Evolutionary conservation across 2,888 invertebrate species (phyloP).

Genomic region (Baronia brevicornis): DNA sequence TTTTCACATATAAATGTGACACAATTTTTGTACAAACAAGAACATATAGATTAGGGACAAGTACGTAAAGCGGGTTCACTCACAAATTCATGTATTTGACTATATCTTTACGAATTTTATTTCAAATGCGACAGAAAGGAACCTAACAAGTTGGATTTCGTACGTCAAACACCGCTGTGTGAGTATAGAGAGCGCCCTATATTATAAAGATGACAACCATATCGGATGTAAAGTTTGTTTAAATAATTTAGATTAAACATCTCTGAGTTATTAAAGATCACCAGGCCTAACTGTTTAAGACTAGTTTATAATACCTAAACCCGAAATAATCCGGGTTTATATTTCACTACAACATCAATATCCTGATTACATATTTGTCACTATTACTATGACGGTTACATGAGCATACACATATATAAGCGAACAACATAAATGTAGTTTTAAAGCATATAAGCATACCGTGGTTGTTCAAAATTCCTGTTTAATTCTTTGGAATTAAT

Average conservation of each 20-base stretch:
- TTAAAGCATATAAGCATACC: conserved; percentile 35
- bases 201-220: no score
- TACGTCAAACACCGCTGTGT: no score
- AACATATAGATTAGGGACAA: no score
- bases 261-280: conserved; percentile 28
- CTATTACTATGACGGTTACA: conserved; percentile 52
- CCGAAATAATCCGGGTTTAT: conserved; percentile 42
- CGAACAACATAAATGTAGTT: conserved; percentile 34
- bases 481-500: conserved; percentile 45
- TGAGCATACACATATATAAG: conserved; percentile 35
- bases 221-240: no score
- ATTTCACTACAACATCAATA: conserved; percentile 51
- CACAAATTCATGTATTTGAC: no score
- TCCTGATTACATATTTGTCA: conserved; percentile 40
- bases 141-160: no score
- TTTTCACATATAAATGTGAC: no score
- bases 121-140: no score
- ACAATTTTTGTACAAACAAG: no score
- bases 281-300: conserved; percentile 40
- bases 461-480: conserved; percentile 67
- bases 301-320: conserved; percentile 56
- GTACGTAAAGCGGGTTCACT: no score
- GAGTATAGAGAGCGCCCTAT: no score
- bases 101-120: no score
- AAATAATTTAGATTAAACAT: conserved; percentile 25